These are phyloP conservation scores for Scatophagus argus DNA, from an alignment of 2,113 vertebrate species.

Conservation along the genomic window DNA sequence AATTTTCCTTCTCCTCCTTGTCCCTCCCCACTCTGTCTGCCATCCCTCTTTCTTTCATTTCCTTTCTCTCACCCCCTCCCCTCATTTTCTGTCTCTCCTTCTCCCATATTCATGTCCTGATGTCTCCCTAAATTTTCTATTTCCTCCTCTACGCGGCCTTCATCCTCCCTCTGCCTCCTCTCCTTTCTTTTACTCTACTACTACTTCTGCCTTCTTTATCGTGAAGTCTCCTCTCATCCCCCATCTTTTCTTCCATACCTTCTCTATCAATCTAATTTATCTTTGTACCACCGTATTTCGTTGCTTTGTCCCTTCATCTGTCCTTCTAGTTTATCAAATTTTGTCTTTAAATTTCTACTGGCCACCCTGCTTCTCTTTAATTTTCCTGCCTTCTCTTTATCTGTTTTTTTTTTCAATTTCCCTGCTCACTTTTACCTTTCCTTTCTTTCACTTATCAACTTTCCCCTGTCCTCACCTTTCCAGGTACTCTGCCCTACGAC, in stretches of 20 bases:
- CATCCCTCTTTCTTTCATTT: background rate
- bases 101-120: background rate
- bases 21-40: background rate
- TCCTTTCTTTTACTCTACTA: background rate
- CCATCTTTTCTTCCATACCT: background rate
- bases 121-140: background rate
- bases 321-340: slow-evolving; percentile 14
- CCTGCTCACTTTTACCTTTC: rapidly evolving
- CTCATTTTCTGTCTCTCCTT: background rate
- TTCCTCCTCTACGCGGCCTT: background rate
- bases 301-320: slow-evolving; percentile 9
- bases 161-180: background rate
- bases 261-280: background rate
- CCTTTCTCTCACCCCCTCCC: background rate
- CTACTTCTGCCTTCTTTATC: background rate
- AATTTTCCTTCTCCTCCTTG: background rate
- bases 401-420: background rate
- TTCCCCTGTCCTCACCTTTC: background rate
- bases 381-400: too few relatives aligned
- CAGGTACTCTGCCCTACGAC: slow-evolving; percentile 96
- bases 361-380: background rate
- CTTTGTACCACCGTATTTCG: background rate
- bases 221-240: slow-evolving; percentile 10
- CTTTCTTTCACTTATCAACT: too few relatives aligned
- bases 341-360: slow-evolving; percentile 18